Evolutionary conservation across 1,140 invertebrate genomes (phyloP).

Genomic region (Sminthurinus signatus): DNA sequence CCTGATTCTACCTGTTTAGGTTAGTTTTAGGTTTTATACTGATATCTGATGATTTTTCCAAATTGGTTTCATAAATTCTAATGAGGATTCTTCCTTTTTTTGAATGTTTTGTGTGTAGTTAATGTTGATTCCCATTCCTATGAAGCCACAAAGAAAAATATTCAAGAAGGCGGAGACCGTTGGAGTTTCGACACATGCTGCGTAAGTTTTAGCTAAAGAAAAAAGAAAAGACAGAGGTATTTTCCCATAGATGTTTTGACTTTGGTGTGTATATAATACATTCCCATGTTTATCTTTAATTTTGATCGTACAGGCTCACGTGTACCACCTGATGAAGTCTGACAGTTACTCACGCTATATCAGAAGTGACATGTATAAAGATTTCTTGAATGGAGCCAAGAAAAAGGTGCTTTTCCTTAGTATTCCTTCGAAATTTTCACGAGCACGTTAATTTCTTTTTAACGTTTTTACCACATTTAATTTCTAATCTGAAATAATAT

Average conservation of each 20-base stretch:
- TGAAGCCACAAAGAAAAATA: conserved; percentile 69
- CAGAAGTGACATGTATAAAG: conserved; percentile 92
- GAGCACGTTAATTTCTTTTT: not conserved
- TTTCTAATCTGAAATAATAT: no score
- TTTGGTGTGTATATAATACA: no score
- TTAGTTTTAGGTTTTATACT: no score
- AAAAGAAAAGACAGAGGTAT: no score
- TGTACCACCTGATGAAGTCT: conserved; percentile 98
- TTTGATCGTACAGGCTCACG: conserved; percentile 74
- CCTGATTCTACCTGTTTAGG: conserved; percentile 91
- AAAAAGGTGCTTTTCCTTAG: conserved; percentile 61
- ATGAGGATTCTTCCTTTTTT: no score
- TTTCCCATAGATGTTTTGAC: no score
- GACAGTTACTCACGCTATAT: conserved; percentile 94
- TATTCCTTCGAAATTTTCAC: conserved; percentile 31
- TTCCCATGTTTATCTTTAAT: no score
- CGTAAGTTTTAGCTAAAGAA: no score
- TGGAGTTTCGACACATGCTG: conserved; percentile 97
- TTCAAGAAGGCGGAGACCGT: conserved; percentile 65
- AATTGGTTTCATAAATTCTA: no score
- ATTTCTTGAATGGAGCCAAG: conserved; percentile 88
- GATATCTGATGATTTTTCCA: no score
- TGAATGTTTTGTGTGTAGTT: no score
- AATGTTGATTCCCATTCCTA: conserved; percentile 91
- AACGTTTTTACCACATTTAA: no score